Evolutionary conservation across 2,113 vertebrate species (phyloP), one percentile per base, ranked within the genome.

Genomic region (Arothron firmamentum): DNA sequence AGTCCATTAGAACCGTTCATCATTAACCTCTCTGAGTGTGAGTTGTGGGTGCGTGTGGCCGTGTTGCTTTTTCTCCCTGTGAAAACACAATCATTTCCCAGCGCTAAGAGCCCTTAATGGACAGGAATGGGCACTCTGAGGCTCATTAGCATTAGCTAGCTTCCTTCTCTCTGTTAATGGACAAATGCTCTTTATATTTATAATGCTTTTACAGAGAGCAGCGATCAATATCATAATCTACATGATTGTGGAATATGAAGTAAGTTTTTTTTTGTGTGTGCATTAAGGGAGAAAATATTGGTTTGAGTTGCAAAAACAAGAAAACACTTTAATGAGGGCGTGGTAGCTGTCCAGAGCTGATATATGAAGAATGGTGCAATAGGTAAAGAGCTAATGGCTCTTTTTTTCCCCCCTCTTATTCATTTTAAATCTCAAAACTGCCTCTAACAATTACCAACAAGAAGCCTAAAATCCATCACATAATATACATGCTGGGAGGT

Each of bases 101-200:
- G 83, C 83, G 85, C 87, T 88, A 88, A 89, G 85, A 87, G 83
- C 82, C 81, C 83, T 88, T 90, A 90, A 90, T 90, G 89, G 88
- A 89, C 87, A 85, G 75, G 79, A 88, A 89, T 90, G 86, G 86
- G 79, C 89, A 90, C 87, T 88, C 86, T 72, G 80, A 83, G 83
- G 77, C 86, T 90, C 88, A 90, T 90, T 90, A 90, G 87, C 86
- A 89, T 90, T 88, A 85, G 85, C 85, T 83, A 77, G 81, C 82
- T 89, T 87, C 85, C 79, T 88, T 78, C 79, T 77, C 70, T 73
- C 75, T 77, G 70, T 89, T 90, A 90, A 90, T 83, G 85, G 81
- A 81, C 70, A 83, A 89, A 85, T 86, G 86, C 88, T 85, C 75
- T 87, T 86, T 85, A 86, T 90, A 89, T 89, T 89, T 90, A 90